Evolutionary conservation across 1,140 invertebrate genomes (phyloP).

Genomic region (Oncopeltus fasciatus): DNA sequence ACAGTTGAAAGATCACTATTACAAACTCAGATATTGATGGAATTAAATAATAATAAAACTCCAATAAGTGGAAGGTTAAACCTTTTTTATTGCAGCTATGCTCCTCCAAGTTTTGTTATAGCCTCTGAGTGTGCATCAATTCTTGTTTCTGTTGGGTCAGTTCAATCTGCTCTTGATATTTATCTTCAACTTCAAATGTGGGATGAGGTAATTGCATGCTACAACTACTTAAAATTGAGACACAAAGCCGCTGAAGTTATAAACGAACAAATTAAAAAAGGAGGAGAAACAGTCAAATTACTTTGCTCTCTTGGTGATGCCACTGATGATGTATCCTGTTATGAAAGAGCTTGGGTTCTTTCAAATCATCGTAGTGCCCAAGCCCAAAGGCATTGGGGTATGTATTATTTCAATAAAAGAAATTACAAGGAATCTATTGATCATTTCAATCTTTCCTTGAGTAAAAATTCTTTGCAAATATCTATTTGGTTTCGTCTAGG

Average conservation of each 20-base stretch:
- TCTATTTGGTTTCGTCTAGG: conserved; percentile 73
- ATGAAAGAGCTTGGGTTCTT: conserved; percentile 80
- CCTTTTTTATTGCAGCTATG: conserved; percentile 37
- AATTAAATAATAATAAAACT: conserved; percentile 12
- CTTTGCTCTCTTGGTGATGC: conserved; percentile 82
- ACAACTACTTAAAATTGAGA: conserved; percentile 61
- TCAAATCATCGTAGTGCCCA: conserved; percentile 63
- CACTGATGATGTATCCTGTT: conserved; percentile 49
- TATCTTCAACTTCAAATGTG: conserved; percentile 70
- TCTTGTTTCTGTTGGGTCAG: conserved; percentile 61
- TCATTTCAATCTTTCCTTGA: conserved; percentile 63
- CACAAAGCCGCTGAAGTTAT: conserved; percentile 86
- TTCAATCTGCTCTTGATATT: conserved; percentile 74
- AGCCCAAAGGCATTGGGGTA: conserved; percentile 70
- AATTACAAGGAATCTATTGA: conserved; percentile 60
- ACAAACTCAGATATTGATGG: conserved; percentile 36
- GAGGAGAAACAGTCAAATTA: conserved; percentile 62
- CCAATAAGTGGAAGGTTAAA: conserved; percentile 33
- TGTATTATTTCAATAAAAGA: conserved; percentile 58
- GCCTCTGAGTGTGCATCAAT: conserved; percentile 62
- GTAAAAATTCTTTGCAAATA: conserved; percentile 73
- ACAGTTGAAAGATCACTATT: conserved; percentile 73
- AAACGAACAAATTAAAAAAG: conserved; percentile 57
- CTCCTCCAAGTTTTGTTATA: conserved; percentile 58
- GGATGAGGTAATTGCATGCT: conserved; percentile 87